Evolutionary conservation across 2,113 vertebrate genomes (phyloP).

Genomic region (Vombatus ursinus): DNA sequence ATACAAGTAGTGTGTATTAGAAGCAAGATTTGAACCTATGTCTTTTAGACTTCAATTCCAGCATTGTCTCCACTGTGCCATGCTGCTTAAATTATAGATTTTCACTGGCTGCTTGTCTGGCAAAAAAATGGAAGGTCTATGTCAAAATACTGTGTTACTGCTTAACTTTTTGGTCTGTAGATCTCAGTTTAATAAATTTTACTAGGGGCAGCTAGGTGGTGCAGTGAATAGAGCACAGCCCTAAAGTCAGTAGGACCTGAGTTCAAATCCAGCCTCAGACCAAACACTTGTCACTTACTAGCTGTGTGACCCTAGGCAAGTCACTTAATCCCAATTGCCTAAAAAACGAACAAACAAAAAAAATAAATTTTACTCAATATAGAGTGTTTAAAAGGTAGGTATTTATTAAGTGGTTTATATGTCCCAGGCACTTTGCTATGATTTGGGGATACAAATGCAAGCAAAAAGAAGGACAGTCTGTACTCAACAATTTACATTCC

Average conservation of each 20-base stretch:
- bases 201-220: no score
- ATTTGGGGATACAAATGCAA: neutral
- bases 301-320: no score
- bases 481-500: neutral
- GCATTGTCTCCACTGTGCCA: neutral
- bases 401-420: neutral
- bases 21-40: neutral
- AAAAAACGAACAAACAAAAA: no score
- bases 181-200: neutral
- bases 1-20: neutral
- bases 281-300: no score
- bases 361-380: neutral
- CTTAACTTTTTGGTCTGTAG: neutral
- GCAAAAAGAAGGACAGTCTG: no score
- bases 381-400: neutral
- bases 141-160: neutral
- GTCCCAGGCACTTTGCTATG: no score
- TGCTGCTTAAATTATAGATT: neutral
- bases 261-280: no score
- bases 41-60: neutral
- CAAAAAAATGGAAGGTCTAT: neutral
- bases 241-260: no score
- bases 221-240: no score
- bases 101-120: neutral
- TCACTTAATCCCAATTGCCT: no score